A percentile compares a stretch with the other conserved stretches of the same genome.
phyloP scores from a whole-genome alignment of 1,140 invertebrate genomes.

The Drosophila kepulauana region DNA sequence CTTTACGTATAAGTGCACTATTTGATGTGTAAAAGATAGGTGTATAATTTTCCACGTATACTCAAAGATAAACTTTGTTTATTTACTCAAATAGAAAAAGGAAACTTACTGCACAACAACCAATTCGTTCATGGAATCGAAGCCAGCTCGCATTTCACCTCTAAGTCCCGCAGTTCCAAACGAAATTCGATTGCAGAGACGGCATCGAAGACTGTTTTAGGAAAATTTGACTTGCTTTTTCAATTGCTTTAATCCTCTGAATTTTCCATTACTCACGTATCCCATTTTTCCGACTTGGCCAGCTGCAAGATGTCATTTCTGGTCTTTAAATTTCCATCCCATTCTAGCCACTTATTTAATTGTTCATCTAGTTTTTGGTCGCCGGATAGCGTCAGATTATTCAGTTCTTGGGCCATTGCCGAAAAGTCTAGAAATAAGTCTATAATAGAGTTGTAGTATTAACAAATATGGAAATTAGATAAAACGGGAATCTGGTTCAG shows the following conservation, averaged over 20 bases:
- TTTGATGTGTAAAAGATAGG: too few species aligned
- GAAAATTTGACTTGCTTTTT: not conserved
- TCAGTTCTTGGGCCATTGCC: constrained; percentile 7
- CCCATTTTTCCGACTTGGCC: constrained; percentile 46
- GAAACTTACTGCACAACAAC: constrained; percentile 93
- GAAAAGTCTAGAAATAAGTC: constrained; percentile 22
- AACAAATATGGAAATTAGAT: not conserved
- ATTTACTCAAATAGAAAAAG: not conserved
- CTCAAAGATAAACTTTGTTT: not conserved
- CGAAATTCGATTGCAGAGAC: constrained; percentile 87
- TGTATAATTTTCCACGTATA: too few species aligned
- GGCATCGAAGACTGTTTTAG: constrained; percentile 44
- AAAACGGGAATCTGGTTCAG: not conserved
- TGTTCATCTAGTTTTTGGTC: constrained; percentile 51
- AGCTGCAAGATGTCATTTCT: constrained; percentile 51
- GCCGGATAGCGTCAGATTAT: constrained; percentile 44
- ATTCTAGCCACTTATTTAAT: constrained; percentile 58
- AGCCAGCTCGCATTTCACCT: constrained; percentile 96
- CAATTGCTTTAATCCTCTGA: not conserved
- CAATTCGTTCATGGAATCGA: constrained; percentile 97
- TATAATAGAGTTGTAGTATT: not conserved
- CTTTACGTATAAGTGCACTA: too few species aligned
- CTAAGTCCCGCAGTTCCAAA: constrained; percentile 97
- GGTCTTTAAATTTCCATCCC: constrained; percentile 58
- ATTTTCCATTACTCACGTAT: constrained; percentile 39